Percentiles rank a stretch among this genome's conserved stretches.
Conservation (phyloP, 2,797 vertebrate species). For the Oreonectes daqikongensis region DNA sequence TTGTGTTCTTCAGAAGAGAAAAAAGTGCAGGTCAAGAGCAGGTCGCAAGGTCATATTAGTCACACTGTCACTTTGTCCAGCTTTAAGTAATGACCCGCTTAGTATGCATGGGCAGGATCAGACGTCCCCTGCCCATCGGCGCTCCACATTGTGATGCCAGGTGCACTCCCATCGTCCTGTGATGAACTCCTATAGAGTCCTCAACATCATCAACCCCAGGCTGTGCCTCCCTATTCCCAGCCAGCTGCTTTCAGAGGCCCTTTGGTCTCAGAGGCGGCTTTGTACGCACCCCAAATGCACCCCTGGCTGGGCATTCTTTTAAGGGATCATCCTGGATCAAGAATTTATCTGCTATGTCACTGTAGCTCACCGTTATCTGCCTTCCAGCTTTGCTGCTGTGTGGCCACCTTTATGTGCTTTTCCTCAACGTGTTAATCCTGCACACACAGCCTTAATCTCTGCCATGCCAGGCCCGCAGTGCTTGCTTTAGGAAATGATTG, state of each 20-base stretch:
- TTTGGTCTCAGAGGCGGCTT: background rate
- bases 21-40: no score
- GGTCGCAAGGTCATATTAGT: background rate
- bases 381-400: constrained; percentile 23
- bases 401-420: constrained; percentile 45
- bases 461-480: background rate
- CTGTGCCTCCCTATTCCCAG: background rate
- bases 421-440: constrained; percentile 50
- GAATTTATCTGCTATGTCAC: constrained; percentile 51
- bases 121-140: background rate
- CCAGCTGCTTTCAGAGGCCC: background rate
- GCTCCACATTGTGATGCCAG: constrained; percentile 1
- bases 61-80: background rate
- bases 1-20: no score
- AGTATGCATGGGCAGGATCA: background rate
- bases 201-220: constrained; percentile 8
- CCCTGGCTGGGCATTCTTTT: constrained; percentile 41
- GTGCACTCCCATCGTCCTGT: background rate
- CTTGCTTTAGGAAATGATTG: constrained; percentile 8
- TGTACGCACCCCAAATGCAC: constrained; percentile 22
- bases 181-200: constrained; percentile 14
- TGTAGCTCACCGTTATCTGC: constrained; percentile 30
- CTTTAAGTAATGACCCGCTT: background rate
- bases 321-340: constrained; percentile 55
- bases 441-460: constrained; percentile 46